Conservation (phyloP, 2,888 invertebrate species). For the Metellina segmentata region DNA sequence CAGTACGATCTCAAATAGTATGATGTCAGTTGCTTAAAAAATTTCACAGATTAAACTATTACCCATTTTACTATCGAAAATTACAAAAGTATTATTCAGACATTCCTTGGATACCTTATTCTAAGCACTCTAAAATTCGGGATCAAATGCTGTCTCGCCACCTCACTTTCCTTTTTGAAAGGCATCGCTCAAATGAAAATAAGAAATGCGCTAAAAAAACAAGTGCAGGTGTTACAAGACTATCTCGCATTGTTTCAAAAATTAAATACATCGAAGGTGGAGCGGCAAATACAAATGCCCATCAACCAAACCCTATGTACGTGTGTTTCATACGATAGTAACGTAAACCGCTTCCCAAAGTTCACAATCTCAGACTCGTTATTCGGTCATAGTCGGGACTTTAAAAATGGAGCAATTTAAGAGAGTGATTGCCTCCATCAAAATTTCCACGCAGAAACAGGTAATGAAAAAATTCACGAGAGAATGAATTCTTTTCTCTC, state of each 20-base stretch:
- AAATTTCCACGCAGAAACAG: slow-evolving; percentile 25
- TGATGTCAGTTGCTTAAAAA: too few relatives aligned
- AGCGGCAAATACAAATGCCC: slow-evolving; percentile 8
- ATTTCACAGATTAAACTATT: too few relatives aligned
- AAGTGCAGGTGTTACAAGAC: not conserved
- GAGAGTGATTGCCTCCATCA: slow-evolving; percentile 64
- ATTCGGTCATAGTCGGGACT: slow-evolving; percentile 8
- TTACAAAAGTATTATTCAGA: too few relatives aligned
- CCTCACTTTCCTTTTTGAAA: too few relatives aligned
- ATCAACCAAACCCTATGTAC: slow-evolving; percentile 16
- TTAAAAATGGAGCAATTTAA: slow-evolving; percentile 71
- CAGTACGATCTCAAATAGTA: too few relatives aligned
- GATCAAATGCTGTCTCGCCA: too few relatives aligned
- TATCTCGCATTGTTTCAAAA: not conserved
- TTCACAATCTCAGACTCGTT: slow-evolving; percentile 32
- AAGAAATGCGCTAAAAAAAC: not conserved
- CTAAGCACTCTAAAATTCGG: too few relatives aligned
- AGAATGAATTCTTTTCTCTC: slow-evolving; percentile 27
- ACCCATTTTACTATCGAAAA: too few relatives aligned
- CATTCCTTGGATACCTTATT: too few relatives aligned
- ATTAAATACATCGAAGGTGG: not conserved
- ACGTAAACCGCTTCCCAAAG: slow-evolving; percentile 9
- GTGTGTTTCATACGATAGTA: slow-evolving; percentile 30
- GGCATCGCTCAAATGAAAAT: not conserved
- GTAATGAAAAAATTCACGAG: slow-evolving; percentile 22